Conservation (phyloP, 2,888 invertebrate genomes). For the Nasonia oneida region DNA sequence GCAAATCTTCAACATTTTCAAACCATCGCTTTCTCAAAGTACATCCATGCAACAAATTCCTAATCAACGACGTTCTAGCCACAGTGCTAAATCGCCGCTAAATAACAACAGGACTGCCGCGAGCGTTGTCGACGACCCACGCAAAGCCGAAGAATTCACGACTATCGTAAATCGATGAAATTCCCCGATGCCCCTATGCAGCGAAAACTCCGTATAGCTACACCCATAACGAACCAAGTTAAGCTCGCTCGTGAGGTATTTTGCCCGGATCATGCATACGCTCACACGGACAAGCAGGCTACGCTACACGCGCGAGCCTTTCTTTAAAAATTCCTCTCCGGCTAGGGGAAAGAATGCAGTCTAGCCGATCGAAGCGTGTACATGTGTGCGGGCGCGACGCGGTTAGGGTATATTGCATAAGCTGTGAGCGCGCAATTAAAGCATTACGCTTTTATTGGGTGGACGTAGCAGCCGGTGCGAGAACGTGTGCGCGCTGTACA, state of each 20-base stretch:
- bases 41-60: not conserved
- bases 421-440: constrained; percentile 63
- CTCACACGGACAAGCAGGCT: not conserved
- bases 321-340: constrained; percentile 12
- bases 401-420: constrained; percentile 43
- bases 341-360: not conserved
- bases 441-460: constrained; percentile 63
- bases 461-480: constrained; percentile 35
- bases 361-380: not conserved
- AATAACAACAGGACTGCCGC: not conserved
- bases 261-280: not conserved
- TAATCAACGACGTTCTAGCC: not conserved
- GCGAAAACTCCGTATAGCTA: not conserved
- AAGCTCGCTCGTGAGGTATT: not conserved
- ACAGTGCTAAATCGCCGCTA: not conserved
- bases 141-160: not conserved
- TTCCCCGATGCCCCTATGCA: not conserved
- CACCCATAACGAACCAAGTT: no score
- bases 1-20: no score
- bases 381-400: not conserved
- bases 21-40: not conserved
- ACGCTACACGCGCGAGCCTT: not conserved
- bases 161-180: constrained; percentile 21
- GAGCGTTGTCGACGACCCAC: not conserved
- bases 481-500: not conserved